Percentiles rank a stretch among this genome's conserved stretches.
phyloP scores from a whole-genome alignment of 2,888 invertebrate species.

The Eledona agricola region DNA sequence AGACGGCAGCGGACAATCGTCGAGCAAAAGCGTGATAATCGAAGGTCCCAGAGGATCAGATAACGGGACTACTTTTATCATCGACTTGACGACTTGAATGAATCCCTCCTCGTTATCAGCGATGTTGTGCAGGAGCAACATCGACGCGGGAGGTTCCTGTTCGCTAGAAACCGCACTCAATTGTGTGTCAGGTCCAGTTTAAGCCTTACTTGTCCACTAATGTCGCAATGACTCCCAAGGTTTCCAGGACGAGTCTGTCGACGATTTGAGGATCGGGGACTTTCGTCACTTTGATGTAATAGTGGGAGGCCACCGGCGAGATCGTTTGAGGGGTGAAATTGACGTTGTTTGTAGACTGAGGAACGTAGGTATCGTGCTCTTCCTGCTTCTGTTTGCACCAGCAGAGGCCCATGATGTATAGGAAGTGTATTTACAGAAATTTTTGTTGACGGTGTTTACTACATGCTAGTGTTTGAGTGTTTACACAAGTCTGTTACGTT shows the following conservation, averaged over 20 bases:
- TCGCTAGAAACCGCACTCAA: constrained; percentile 69
- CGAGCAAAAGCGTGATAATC: constrained; percentile 86
- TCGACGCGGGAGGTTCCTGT: constrained; percentile 85
- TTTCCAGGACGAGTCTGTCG: constrained; percentile 81
- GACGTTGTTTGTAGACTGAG: constrained; percentile 49
- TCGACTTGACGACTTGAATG: constrained; percentile 84
- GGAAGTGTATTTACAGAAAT: constrained; percentile 30
- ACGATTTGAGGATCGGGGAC: constrained; percentile 65
- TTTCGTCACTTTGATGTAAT: constrained; percentile 47
- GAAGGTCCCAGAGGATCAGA: constrained; percentile 89
- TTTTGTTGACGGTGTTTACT: constrained; percentile 41
- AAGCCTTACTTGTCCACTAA: constrained; percentile 82
- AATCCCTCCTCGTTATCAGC: constrained; percentile 93
- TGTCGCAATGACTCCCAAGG: constrained; percentile 80
- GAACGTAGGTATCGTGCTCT: constrained; percentile 63
- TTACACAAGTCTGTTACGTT: constrained; percentile 37
- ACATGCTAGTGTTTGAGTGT: constrained; percentile 45
- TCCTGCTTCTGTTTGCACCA: constrained; percentile 75
- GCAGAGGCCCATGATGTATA: constrained; percentile 76
- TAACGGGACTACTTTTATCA: constrained; percentile 83
- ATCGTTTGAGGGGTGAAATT: constrained; percentile 51
- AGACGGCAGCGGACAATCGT: constrained; percentile 91
- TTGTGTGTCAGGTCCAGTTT: constrained; percentile 4
- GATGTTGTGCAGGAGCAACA: constrained; percentile 83
- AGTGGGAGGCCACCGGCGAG: constrained; percentile 50